phyloP scores from a whole-genome alignment of 2,113 vertebrate genomes.

The Octodon degus region DNA sequence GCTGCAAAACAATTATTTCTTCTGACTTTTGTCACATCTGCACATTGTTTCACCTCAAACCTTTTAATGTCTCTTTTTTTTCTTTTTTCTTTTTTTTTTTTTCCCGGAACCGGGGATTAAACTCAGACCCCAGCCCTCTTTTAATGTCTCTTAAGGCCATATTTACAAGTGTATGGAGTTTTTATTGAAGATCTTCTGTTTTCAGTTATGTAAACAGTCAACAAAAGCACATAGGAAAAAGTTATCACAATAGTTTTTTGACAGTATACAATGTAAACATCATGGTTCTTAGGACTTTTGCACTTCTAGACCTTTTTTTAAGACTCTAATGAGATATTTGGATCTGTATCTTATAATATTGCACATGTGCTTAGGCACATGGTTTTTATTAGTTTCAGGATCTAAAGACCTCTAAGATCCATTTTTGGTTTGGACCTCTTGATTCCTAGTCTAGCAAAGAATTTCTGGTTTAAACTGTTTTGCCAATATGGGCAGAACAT shows the following conservation, averaged over 20 bases:
- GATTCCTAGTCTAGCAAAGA: background rate
- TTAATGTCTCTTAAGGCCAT: conserved; percentile 17
- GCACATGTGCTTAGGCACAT: background rate
- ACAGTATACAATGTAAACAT: background rate
- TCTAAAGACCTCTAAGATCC: background rate
- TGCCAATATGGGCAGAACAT: background rate
- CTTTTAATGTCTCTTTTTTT: conserved; percentile 15
- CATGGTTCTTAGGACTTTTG: background rate
- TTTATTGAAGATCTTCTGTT: conserved; percentile 15
- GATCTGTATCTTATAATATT: background rate
- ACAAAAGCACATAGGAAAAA: background rate
- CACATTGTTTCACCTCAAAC: conserved; percentile 56
- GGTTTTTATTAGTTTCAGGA: conserved; percentile 7
- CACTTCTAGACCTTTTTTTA: background rate
- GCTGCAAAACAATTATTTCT: conserved; percentile 47
- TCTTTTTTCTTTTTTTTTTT: too few species aligned
- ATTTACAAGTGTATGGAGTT: background rate
- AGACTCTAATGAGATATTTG: conserved; percentile 13
- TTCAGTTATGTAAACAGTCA: conserved; percentile 37
- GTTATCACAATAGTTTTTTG: background rate
- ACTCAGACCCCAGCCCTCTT: background rate
- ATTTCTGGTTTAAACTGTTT: conserved; percentile 26
- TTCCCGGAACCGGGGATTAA: too few species aligned
- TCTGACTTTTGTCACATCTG: conserved; percentile 38
- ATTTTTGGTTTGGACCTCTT: background rate